Conservation (phyloP, 2,797 vertebrate species). For the Phalloptychus januarius region DNA sequence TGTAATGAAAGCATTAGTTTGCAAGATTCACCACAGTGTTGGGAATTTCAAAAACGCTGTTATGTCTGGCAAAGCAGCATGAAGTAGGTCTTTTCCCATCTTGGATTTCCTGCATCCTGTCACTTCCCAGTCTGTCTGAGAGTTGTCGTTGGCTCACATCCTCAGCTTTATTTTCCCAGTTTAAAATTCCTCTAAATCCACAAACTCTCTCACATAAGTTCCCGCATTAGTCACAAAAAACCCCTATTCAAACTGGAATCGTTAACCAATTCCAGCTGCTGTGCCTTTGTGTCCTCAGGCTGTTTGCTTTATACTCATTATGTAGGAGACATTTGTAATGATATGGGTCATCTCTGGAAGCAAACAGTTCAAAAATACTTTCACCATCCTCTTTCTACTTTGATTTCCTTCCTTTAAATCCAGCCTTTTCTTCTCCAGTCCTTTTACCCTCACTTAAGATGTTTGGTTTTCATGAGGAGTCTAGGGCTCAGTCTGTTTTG, state of each 20-base stretch:
- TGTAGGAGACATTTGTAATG: not conserved
- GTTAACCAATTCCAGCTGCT: conserved; percentile 7
- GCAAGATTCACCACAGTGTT: not conserved
- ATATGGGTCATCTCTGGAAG: not conserved
- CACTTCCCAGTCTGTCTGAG: conserved; percentile 41
- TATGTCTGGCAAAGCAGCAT: conserved; percentile 36
- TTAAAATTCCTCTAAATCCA: conserved; percentile 32
- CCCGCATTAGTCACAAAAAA: conserved; percentile 24
- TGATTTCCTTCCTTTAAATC: not conserved
- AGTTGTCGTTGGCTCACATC: conserved; percentile 31
- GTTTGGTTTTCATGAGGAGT: conserved; percentile 22
- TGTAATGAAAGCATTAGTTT: not conserved
- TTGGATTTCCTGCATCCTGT: conserved; percentile 55
- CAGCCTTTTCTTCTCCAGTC: conserved; percentile 5
- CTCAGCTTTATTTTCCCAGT: conserved; percentile 34
- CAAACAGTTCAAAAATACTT: not conserved
- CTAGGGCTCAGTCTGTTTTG: conserved; percentile 44
- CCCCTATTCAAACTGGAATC: conserved; percentile 8
- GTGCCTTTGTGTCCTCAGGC: not conserved
- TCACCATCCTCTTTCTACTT: conserved; percentile 8
- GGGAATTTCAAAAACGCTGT: conserved; percentile 29
- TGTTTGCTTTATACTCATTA: not conserved
- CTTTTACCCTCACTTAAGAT: conserved; percentile 16
- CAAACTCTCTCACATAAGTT: conserved; percentile 20
- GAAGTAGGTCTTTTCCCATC: conserved; percentile 48